Evolutionary conservation across 2,888 invertebrate species (phyloP).

Genomic region (Ecdyonurus torrentis): DNA sequence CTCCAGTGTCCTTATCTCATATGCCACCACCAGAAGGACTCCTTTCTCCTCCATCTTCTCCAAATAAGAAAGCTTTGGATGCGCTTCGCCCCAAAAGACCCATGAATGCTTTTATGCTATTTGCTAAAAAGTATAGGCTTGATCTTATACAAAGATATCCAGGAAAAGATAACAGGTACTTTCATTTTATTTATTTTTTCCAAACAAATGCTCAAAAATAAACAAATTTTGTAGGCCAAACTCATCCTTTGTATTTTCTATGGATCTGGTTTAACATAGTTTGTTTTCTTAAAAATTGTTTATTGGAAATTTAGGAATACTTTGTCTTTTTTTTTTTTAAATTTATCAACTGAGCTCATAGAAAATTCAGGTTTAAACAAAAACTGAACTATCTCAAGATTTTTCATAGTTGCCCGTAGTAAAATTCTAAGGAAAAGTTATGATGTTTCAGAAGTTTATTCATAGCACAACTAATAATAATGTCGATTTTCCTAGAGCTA

Average conservation of each 20-base stretch:
- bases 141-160: constrained; percentile 30
- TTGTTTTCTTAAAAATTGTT: too few relatives aligned
- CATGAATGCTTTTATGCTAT: constrained; percentile 36
- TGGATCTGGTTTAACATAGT: neutral
- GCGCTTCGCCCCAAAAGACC: constrained; percentile 26
- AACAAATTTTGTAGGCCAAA: too few relatives aligned
- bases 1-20: neutral
- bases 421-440: too few relatives aligned
- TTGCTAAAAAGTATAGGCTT: constrained; percentile 29
- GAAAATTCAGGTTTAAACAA: too few relatives aligned
- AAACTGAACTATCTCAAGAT: too few relatives aligned
- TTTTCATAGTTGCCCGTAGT: too few relatives aligned
- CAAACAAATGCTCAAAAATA: too few relatives aligned
- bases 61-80: constrained; percentile 15
- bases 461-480: neutral
- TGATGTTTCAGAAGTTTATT: too few relatives aligned
- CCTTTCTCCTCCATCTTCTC: constrained; percentile 20
- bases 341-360: too few relatives aligned
- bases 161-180: constrained; percentile 32
- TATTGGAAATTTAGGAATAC: too few relatives aligned
- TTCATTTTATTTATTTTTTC: neutral
- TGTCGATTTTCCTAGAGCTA: constrained; percentile 23
- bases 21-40: constrained; percentile 13
- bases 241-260: too few relatives aligned
- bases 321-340: too few relatives aligned